Base-by-base conservation (phyloP, 2,888 invertebrate genomes). In the Coelogynopora nodosa region DNA sequence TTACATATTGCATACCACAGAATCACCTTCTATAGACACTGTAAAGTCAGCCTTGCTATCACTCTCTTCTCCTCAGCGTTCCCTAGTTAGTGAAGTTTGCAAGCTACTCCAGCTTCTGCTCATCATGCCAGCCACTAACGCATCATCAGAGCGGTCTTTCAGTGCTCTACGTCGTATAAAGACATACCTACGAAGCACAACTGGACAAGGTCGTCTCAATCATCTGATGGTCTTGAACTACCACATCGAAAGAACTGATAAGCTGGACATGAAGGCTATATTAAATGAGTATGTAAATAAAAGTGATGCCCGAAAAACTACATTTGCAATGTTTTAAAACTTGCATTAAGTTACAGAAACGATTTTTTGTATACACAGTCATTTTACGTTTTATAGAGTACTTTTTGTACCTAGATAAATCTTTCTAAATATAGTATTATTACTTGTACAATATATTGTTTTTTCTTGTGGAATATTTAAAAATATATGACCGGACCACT, bases 401-500 rank as follows among this genome's bases (percentile, higher is more conserved):
- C 49, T 49, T 49, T 49, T 49, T 49, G 49, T 49, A 49, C 49
- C 49, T 49, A 49, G 49, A 49, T 49, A 49, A 49, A 49, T 49
- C 49, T 49, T 49, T 49, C 49, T 49, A 49, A 49, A 49, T 49
- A 49, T 49, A 49, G 49, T 49, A 49, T 49, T 49, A 49, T 49
- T 49, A 49, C 49, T 49, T 49, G 49, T 49, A 49, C 49, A 49
- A 49, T 49, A 49, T 49, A 49, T 49, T 49, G 49, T 49, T 49
- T 49, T 49, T 49, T 49, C 49, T 49, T 49, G 49, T 49, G 49
- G 49, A 49, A 49, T 74, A 5, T 74, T 23, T 74, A 74, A 74
- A 74, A 13, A 74, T 74, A 74, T 74, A 13, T 74, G 74, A 74
- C 74, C 74, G 74, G 74, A 74, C 74, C 74, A 74, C 74, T 74